A percentile compares a stretch with the other conserved stretches of the same genome.
Conservation (phyloP, 2,797 vertebrate genomes). For the Loris lydekkerianus region DNA sequence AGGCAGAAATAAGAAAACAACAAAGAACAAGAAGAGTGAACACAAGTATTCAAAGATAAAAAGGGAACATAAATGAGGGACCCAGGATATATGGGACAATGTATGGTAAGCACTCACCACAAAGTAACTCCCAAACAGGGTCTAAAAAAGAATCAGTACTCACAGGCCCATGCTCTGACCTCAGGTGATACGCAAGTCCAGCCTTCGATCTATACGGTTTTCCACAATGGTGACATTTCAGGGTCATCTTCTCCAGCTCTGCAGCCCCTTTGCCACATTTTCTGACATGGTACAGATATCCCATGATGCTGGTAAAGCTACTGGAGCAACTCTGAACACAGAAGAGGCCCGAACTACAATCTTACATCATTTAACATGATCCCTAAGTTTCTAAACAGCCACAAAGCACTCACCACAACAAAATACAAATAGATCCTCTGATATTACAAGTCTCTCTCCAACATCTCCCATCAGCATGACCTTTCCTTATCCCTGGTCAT, state of each 20-base stretch:
- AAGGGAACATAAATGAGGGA: slow-evolving; percentile 30
- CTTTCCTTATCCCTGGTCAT: background rate
- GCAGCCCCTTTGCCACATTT: slow-evolving; percentile 96
- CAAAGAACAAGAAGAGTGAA: background rate
- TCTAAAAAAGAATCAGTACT: slow-evolving; percentile 84
- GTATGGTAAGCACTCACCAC: background rate
- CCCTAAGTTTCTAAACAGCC: slow-evolving; percentile 40
- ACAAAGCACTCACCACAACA: background rate
- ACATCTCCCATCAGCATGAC: background rate
- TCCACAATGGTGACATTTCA: slow-evolving; percentile 95
- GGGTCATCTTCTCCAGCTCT: slow-evolving; percentile 95
- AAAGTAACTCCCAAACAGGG: background rate
- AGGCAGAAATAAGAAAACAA: slow-evolving; percentile 59
- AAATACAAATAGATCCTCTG: background rate
- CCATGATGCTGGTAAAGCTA: slow-evolving; percentile 97
- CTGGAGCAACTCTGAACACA: slow-evolving; percentile 93
- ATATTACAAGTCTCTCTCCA: background rate
- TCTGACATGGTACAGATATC: slow-evolving; percentile 95
- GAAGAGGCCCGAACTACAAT: slow-evolving; percentile 59
- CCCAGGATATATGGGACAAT: background rate
- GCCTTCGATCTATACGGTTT: slow-evolving; percentile 96
- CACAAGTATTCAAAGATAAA: slow-evolving; percentile 40
- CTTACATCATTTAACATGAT: slow-evolving; percentile 19
- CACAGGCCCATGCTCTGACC: slow-evolving; percentile 95
- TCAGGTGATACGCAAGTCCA: slow-evolving; percentile 96